phyloP scores from a whole-genome alignment of 2,113 vertebrate species.

The Myiagra hebetior region DNA sequence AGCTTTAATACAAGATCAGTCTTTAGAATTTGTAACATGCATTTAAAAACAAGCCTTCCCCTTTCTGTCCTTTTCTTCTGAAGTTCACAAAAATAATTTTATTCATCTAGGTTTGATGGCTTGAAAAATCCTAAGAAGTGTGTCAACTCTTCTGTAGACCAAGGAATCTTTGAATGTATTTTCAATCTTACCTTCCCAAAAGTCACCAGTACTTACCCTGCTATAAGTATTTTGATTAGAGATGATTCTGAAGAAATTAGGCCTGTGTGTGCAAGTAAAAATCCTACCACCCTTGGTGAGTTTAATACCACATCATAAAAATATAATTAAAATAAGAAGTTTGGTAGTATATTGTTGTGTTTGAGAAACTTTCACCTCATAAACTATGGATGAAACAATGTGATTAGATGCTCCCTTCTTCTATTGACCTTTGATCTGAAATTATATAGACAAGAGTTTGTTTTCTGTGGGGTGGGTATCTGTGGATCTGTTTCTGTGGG shows the following conservation, averaged over 20 bases:
- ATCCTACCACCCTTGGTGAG: conserved; percentile 38
- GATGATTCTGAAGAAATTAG: conserved; percentile 11
- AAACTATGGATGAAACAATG: not conserved
- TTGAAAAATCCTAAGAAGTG: not conserved
- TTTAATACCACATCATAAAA: not conserved
- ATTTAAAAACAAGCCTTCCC: not conserved
- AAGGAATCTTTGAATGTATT: not conserved
- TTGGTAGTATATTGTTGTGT: not conserved
- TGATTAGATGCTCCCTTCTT: not conserved
- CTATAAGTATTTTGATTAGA: conserved; percentile 26
- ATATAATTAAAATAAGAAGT: not conserved
- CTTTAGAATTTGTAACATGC: not conserved
- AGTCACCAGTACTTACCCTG: not conserved
- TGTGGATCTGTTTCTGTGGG: no score
- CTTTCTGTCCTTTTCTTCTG: not conserved
- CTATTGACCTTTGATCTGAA: not conserved
- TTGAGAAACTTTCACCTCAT: not conserved
- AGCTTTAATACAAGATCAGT: not conserved
- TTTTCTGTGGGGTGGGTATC: not conserved
- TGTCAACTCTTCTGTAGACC: not conserved
- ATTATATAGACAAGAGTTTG: not conserved
- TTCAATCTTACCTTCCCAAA: conserved; percentile 30
- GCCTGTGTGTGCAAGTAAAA: conserved; percentile 31
- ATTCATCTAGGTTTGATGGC: conserved; percentile 9
- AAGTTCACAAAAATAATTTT: not conserved